phyloP scores from a whole-genome alignment of 2,113 vertebrate genomes.

The Catagonus wagneri region DNA sequence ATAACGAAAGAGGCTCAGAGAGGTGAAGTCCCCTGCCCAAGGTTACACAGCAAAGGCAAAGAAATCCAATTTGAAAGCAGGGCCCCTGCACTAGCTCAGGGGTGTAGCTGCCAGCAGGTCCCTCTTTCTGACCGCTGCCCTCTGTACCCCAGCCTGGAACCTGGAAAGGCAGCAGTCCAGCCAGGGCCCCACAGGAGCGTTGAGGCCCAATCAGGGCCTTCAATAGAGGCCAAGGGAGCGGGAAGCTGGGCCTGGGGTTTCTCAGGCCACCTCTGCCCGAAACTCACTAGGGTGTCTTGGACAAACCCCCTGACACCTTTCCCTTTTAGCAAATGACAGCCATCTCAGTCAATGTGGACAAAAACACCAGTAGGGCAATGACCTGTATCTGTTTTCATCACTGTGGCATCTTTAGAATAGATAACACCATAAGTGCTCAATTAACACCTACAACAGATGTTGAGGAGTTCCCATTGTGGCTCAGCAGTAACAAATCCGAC shows the following conservation, averaged over 20 bases:
- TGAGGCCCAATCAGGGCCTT: background rate
- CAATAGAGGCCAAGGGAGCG: rapidly evolving
- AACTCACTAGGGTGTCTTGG: background rate
- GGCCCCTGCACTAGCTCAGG: background rate
- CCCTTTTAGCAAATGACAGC: background rate
- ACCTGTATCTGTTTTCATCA: background rate
- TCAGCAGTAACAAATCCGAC: too few species aligned
- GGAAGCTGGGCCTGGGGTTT: background rate
- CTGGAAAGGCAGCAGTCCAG: background rate
- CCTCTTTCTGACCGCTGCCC: background rate
- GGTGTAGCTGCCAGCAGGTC: background rate
- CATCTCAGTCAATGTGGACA: rapidly evolving
- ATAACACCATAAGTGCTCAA: background rate
- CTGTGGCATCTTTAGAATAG: background rate
- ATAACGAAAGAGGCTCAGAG: conserved; percentile 6
- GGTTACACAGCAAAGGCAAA: conserved; percentile 26
- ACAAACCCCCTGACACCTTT: background rate
- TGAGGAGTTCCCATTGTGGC: too few species aligned
- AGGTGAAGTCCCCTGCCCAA: background rate
- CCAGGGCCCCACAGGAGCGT: background rate
- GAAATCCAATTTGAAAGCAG: background rate
- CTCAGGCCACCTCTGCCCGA: background rate
- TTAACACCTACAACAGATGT: too few species aligned
- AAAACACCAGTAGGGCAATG: background rate
- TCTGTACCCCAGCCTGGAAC: background rate